These are phyloP conservation scores for Augiades crinisus DNA, from an alignment of 2,888 invertebrate genomes.

Conservation along the genomic window DNA sequence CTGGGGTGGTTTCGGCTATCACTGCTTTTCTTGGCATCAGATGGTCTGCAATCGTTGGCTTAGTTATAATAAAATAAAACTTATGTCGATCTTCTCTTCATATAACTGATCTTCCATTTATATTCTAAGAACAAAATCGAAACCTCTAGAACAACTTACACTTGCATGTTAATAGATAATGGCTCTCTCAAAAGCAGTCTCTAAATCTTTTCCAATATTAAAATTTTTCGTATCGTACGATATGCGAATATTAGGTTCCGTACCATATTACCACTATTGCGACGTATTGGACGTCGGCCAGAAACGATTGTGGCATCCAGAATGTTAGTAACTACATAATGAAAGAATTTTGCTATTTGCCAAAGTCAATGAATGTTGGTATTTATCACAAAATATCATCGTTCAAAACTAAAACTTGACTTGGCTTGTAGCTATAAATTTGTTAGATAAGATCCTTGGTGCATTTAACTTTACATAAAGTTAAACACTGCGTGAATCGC, in stretches of 20 bases:
- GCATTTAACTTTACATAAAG: not conserved
- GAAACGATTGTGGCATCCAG: not conserved
- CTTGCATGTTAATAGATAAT: too few relatives aligned
- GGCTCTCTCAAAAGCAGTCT: too few relatives aligned
- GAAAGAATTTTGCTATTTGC: constrained; percentile 1
- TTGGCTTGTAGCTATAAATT: not conserved
- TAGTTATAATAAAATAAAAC: too few relatives aligned
- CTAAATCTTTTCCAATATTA: not conserved
- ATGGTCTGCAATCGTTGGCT: too few relatives aligned
- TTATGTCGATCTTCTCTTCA: too few relatives aligned
- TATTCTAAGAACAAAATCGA: too few relatives aligned
- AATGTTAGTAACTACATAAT: constrained; percentile 2
- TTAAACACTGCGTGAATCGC: not conserved
- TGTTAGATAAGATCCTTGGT: not conserved
- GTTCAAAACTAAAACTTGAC: not conserved
- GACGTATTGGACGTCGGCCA: constrained; percentile 4
- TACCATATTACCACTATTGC: not conserved
- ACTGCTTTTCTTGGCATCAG: too few relatives aligned
- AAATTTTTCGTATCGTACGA: not conserved
- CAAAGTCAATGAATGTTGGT: constrained; percentile 3
- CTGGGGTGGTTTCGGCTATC: too few relatives aligned
- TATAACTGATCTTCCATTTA: too few relatives aligned
- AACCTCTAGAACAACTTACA: too few relatives aligned
- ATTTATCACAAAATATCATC: constrained; percentile 1
- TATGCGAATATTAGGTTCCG: too few relatives aligned